These are phyloP conservation scores for Macrosiphum euphorbiae DNA, from an alignment of 2,888 invertebrate genomes.

Conservation along the genomic window DNA sequence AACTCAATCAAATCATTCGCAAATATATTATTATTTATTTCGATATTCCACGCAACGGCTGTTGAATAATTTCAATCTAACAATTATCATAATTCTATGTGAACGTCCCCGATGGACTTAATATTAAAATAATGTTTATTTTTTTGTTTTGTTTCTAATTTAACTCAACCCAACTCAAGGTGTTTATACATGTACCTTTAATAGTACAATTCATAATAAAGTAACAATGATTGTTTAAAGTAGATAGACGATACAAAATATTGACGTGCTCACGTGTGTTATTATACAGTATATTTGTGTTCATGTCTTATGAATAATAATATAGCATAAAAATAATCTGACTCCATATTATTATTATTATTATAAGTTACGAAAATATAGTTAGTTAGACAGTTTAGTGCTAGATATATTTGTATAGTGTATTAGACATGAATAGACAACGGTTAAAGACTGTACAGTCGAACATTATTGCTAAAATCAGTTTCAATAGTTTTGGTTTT, in stretches of 20 bases:
- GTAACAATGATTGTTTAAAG: not conserved
- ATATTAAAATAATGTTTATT: not conserved
- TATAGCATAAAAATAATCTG: not conserved
- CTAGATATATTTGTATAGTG: not conserved
- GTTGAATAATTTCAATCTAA: not conserved
- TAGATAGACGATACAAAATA: not conserved
- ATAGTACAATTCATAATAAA: not conserved
- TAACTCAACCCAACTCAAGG: not conserved
- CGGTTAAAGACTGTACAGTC: not conserved
- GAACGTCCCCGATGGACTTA: not conserved
- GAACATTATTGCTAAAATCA: not conserved
- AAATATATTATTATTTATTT: not conserved
- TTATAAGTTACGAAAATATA: not conserved
- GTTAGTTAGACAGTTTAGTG: not conserved
- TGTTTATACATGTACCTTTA: not conserved
- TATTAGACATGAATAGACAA: not conserved
- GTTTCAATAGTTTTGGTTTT: not conserved
- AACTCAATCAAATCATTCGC: not conserved
- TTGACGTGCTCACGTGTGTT: not conserved
- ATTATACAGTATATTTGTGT: not conserved
- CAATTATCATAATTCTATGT: not conserved
- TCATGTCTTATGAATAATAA: not conserved
- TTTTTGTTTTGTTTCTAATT: not conserved
- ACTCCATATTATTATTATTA: not conserved
- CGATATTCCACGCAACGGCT: not conserved